Evolutionary conservation across 2,113 vertebrate genomes (phyloP).

Genomic region (Ia io): DNA sequence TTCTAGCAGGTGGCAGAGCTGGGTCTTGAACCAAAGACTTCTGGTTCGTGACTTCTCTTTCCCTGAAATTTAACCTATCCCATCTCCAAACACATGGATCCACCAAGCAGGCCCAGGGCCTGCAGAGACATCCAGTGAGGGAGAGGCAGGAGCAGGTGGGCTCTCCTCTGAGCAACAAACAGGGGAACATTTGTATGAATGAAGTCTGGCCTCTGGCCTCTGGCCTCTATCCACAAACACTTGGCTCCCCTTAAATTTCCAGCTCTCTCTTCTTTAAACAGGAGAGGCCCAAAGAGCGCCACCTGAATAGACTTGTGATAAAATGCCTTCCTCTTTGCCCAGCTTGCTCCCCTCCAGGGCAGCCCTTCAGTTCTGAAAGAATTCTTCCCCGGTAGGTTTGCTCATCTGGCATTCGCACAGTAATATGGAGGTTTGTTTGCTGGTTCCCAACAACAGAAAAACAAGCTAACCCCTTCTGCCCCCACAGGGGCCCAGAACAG

Average conservation of each 20-base stretch:
- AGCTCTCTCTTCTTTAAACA: slow-evolving; percentile 19
- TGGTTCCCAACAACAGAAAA: slow-evolving; percentile 63
- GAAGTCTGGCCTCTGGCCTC: slow-evolving; percentile 35
- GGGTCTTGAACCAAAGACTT: slow-evolving; percentile 5
- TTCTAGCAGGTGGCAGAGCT: neutral
- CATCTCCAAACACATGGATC: neutral
- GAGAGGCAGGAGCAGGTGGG: neutral
- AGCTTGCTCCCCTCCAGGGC: neutral
- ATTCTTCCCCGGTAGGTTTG: neutral
- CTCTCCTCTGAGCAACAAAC: neutral
- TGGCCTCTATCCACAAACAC: slow-evolving; percentile 23
- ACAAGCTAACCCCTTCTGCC: slow-evolving; percentile 27
- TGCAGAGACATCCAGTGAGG: neutral
- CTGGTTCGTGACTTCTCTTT: neutral
- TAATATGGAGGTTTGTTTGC: slow-evolving; percentile 52
- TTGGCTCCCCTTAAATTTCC: slow-evolving; percentile 7
- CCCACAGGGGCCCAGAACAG: slow-evolving; percentile 57
- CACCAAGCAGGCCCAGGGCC: neutral
- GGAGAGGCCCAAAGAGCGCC: neutral
- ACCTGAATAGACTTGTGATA: neutral
- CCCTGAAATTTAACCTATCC: neutral
- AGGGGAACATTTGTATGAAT: neutral
- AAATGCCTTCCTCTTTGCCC: neutral
- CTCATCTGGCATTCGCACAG: neutral
- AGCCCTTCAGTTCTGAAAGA: neutral